Conservation (phyloP, 2,113 vertebrate genomes). For the Mormyrus iriodes region DNA sequence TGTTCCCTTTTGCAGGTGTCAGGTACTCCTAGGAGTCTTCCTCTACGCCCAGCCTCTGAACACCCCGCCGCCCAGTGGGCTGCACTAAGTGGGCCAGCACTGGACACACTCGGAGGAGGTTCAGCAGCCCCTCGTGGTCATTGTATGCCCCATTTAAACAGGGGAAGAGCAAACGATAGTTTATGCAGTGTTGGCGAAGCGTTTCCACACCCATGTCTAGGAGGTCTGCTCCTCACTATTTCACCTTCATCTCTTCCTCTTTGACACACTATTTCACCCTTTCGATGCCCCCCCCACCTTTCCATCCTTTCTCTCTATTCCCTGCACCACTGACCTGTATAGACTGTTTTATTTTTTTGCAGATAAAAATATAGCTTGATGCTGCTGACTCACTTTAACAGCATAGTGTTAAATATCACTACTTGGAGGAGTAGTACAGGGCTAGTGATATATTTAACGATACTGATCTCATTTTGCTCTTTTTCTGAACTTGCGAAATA, state of each 20-base stretch:
- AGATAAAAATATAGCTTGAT: neutral
- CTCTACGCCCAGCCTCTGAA: neutral
- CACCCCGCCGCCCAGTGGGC: neutral
- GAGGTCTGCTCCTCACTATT: neutral
- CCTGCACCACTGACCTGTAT: neutral
- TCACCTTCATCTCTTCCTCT: constrained; percentile 7
- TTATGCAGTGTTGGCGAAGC: neutral
- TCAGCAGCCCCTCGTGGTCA: neutral
- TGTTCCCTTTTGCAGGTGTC: neutral
- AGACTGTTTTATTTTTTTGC: neutral
- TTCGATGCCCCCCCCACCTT: neutral
- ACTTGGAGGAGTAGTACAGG: neutral
- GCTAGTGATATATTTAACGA: neutral
- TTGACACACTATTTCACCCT: neutral
- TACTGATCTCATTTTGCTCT: constrained; percentile 11
- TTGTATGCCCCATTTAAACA: neutral
- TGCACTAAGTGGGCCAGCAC: neutral
- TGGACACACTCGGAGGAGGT: neutral
- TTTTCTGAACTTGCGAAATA: neutral
- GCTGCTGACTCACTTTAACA: constrained; percentile 29
- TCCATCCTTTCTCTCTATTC: neutral
- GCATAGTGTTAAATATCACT: constrained; percentile 19
- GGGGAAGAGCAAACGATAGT: neutral
- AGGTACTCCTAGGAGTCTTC: neutral
- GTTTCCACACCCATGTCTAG: neutral